phyloP scores from a whole-genome alignment of 2,888 invertebrate species.

The Emmelina monodactyla region DNA sequence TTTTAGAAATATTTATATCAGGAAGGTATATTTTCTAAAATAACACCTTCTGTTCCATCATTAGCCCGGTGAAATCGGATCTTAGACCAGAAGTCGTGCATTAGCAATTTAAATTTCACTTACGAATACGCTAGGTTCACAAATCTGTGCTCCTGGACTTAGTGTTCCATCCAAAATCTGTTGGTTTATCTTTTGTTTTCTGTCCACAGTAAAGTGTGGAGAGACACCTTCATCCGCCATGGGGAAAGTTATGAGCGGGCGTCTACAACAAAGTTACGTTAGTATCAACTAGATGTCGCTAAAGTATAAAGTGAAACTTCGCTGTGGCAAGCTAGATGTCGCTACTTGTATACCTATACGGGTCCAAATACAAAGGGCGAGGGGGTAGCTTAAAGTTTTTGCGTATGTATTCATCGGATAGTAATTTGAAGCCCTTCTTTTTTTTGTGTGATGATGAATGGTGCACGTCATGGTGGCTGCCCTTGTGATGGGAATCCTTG shows the following conservation, averaged over 20 bases:
- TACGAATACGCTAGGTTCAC: slow-evolving; percentile 51
- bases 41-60: too few relatives aligned
- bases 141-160: slow-evolving; percentile 38
- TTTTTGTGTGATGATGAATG: too few relatives aligned
- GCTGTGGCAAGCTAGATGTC: too few relatives aligned
- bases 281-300: not conserved
- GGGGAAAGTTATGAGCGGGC: slow-evolving; percentile 52
- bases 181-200: slow-evolving; percentile 50
- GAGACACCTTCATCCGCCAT: slow-evolving; percentile 38
- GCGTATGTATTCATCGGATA: slow-evolving; percentile 43
- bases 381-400: slow-evolving; percentile 44
- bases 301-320: too few relatives aligned
- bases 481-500: not conserved
- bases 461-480: too few relatives aligned
- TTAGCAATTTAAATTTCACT: too few relatives aligned
- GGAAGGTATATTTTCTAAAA: too few relatives aligned
- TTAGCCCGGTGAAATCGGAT: too few relatives aligned
- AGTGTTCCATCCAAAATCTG: slow-evolving; percentile 49
- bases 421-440: slow-evolving; percentile 27
- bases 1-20: too few relatives aligned
- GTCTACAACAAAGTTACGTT: slow-evolving; percentile 22
- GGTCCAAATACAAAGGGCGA: slow-evolving; percentile 43
- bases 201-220: slow-evolving; percentile 38
- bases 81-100: too few relatives aligned
- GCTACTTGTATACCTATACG: slow-evolving; percentile 27